Conservation (phyloP, 2,888 invertebrate genomes). For the Leptinotarsa haldemani region DNA sequence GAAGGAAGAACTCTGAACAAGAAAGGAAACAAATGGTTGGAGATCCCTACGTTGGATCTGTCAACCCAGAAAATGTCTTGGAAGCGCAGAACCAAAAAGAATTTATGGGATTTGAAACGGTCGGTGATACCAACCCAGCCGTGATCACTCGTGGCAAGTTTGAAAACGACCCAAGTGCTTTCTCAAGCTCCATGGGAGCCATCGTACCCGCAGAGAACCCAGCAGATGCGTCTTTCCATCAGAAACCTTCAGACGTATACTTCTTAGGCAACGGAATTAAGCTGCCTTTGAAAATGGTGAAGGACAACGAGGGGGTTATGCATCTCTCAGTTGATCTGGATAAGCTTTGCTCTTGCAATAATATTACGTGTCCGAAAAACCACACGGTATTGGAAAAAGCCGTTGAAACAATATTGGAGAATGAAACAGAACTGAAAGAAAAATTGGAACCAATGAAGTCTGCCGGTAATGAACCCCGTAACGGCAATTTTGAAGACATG, state of each 20-base stretch:
- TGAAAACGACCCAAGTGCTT: background rate
- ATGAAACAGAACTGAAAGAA: conserved; percentile 49
- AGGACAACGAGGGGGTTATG: conserved; percentile 58
- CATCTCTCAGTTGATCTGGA: conserved; percentile 62
- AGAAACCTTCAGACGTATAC: conserved; percentile 51
- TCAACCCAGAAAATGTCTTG: background rate
- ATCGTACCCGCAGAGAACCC: conserved; percentile 40
- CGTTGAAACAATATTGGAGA: conserved; percentile 51
- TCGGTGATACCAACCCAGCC: conserved; percentile 7
- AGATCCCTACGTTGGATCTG: conserved; percentile 6
- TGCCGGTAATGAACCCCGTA: background rate
- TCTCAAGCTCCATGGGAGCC: conserved; percentile 42
- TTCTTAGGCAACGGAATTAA: conserved; percentile 62
- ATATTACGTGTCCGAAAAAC: conserved; percentile 50
- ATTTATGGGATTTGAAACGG: background rate
- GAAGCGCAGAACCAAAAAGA: background rate
- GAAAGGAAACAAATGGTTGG: background rate
- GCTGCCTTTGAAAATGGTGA: conserved; percentile 60
- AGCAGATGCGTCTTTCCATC: conserved; percentile 22
- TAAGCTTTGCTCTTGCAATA: conserved; percentile 60
- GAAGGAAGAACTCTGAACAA: background rate
- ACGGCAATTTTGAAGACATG: conserved; percentile 11
- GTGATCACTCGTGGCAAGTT: conserved; percentile 16
- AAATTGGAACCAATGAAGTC: conserved; percentile 15
- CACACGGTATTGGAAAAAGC: conserved; percentile 48